These are phyloP conservation scores for Oncorhynchus tshawytscha DNA, from an alignment of 2,113 vertebrate species.

Conservation along the genomic window DNA sequence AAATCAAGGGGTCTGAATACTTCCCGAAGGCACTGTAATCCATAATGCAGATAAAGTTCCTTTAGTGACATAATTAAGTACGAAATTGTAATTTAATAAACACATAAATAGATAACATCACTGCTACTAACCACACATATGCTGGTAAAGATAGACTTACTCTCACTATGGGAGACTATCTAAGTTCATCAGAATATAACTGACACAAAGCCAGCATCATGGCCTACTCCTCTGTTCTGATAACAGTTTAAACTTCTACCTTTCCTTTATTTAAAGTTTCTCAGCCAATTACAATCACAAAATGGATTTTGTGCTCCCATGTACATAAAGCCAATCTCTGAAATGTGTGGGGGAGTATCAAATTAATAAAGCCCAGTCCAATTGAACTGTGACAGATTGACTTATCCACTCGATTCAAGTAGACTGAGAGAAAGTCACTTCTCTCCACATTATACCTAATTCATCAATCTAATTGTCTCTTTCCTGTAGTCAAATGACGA, in stretches of 20 bases:
- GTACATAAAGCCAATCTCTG: not conserved
- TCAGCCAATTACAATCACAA: not conserved
- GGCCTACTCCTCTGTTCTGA: not conserved
- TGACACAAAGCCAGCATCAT: not conserved
- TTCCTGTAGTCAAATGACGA: too few relatives aligned
- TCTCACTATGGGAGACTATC: too few relatives aligned
- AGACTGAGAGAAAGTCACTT: conserved; percentile 11
- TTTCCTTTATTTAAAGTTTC: not conserved
- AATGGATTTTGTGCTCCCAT: not conserved
- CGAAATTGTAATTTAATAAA: not conserved
- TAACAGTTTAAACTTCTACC: not conserved
- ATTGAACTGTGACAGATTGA: conserved; percentile 35
- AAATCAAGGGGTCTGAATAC: too few relatives aligned
- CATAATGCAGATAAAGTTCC: not conserved
- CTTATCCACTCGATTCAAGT: conserved; percentile 20
- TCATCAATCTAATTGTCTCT: not conserved
- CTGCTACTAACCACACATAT: not conserved
- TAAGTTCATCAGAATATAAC: not conserved
- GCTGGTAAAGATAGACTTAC: not conserved
- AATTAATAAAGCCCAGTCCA: conserved; percentile 23
- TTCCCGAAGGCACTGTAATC: not conserved
- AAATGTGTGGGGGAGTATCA: conserved; percentile 15
- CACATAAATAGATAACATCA: not conserved
- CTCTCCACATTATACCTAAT: not conserved
- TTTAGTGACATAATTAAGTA: not conserved